Conservation (phyloP, 2,797 vertebrate genomes). For the Spondyliosoma cantharus region DNA sequence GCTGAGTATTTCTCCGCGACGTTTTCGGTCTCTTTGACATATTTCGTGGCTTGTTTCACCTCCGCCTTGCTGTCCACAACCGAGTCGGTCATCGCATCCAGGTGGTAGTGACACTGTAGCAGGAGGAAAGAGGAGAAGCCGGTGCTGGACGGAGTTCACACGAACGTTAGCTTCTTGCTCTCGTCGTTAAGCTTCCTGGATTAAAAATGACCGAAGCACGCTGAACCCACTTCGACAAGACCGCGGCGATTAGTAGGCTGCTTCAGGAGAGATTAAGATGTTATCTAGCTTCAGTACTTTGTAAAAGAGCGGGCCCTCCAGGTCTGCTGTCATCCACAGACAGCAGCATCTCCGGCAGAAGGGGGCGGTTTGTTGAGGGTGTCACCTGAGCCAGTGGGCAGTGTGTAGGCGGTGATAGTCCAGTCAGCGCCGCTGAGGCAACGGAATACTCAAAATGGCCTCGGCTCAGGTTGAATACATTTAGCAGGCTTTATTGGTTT, state of each 20-base stretch:
- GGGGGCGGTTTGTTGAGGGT: conserved; percentile 50
- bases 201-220: conserved; percentile 27
- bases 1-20: conserved; percentile 88
- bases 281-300: conserved; percentile 27
- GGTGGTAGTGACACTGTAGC: conserved; percentile 32
- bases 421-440: conserved; percentile 26
- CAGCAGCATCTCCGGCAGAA: conserved; percentile 63
- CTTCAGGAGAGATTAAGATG: not conserved
- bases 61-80: conserved; percentile 82
- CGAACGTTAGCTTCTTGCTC: conserved; percentile 22
- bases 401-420: conserved; percentile 48
- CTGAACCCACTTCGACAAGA: not conserved
- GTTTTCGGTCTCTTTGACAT: conserved; percentile 89
- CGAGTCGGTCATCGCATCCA: conserved; percentile 83
- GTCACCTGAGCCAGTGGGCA: conserved; percentile 75
- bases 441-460: accelerated
- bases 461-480: not conserved
- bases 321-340: conserved; percentile 70
- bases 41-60: conserved; percentile 88
- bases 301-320: conserved; percentile 35
- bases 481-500: too few species aligned
- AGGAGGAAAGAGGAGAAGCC: conserved; percentile 16
- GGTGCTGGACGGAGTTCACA: conserved; percentile 36
- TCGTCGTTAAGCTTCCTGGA: conserved; percentile 37
- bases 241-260: not conserved